Evolutionary conservation across 2,797 vertebrate genomes (phyloP).

Genomic region (Nyctalus aviator): DNA sequence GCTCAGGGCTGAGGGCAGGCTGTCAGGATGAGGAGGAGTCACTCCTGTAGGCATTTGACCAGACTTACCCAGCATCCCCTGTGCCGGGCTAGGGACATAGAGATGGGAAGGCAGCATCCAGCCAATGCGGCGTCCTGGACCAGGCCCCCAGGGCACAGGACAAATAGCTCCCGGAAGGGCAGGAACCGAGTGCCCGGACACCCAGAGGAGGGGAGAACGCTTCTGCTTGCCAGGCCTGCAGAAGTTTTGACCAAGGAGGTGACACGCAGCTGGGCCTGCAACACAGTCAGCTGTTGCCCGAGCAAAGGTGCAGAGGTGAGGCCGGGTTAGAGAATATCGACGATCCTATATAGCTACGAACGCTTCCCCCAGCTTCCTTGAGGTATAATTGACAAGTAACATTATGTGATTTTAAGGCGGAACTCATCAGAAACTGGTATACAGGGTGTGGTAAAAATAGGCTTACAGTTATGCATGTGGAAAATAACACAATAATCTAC

Average conservation of each 20-base stretch:
- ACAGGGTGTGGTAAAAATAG: neutral
- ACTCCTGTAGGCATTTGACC: neutral
- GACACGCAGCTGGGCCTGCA: neutral
- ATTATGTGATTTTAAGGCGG: neutral
- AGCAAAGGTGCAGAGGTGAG: neutral
- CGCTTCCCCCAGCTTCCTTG: neutral
- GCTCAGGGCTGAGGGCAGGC: neutral
- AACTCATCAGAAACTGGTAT: no score
- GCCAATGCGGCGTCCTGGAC: accelerated
- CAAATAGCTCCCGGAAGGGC: no score
- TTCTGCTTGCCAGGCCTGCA: neutral
- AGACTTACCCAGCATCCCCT: neutral
- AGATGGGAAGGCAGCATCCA: neutral
- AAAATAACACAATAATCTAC: neutral
- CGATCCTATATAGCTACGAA: accelerated
- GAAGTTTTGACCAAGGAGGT: neutral
- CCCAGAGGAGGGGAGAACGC: neutral
- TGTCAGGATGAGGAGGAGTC: neutral
- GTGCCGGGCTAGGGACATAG: neutral
- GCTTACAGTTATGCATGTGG: neutral
- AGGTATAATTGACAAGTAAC: neutral
- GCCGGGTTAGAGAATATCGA: neutral
- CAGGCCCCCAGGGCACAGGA: no score
- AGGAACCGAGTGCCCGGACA: accelerated
- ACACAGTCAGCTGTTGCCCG: neutral